Percentiles rank a stretch among this genome's conserved stretches.
Evolutionary conservation across 2,113 vertebrate genomes (phyloP).

Genomic region (Pygoscelis antarcticus): DNA sequence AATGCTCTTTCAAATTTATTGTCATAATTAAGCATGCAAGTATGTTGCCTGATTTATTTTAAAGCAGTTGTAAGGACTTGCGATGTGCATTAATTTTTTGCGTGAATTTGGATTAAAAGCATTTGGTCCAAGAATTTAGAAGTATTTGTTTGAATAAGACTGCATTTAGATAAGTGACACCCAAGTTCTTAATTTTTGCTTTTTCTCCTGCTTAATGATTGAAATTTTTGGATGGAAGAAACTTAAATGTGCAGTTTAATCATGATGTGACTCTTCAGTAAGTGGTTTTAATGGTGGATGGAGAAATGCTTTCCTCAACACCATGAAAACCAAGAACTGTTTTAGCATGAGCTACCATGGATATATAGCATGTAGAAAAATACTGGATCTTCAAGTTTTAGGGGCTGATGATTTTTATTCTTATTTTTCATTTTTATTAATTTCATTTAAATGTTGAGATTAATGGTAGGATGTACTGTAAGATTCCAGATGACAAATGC

Average conservation of each 20-base stretch:
- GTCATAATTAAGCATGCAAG: background rate
- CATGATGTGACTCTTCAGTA: background rate
- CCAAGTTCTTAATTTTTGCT: background rate
- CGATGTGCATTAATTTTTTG: background rate
- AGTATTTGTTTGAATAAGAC: background rate
- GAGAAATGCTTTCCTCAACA: background rate
- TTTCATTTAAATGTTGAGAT: background rate
- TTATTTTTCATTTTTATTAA: background rate
- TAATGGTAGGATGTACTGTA: accelerated
- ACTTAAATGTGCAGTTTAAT: background rate
- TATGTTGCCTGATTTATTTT: background rate
- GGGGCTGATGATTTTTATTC: background rate
- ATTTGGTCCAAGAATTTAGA: background rate
- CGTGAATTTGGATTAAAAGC: background rate
- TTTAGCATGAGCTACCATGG: background rate
- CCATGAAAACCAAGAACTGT: background rate
- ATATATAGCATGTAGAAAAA: background rate
- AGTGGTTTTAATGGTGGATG: background rate
- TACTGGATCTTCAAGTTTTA: background rate
- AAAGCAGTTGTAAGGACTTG: background rate
- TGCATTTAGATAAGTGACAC: background rate
- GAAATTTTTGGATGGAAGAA: background rate
- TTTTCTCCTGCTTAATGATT: background rate
- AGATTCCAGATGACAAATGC: background rate
- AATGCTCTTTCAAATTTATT: background rate